Base-by-base conservation (phyloP, 2,888 invertebrate species). In the Zaprionus lineosus region DNA sequence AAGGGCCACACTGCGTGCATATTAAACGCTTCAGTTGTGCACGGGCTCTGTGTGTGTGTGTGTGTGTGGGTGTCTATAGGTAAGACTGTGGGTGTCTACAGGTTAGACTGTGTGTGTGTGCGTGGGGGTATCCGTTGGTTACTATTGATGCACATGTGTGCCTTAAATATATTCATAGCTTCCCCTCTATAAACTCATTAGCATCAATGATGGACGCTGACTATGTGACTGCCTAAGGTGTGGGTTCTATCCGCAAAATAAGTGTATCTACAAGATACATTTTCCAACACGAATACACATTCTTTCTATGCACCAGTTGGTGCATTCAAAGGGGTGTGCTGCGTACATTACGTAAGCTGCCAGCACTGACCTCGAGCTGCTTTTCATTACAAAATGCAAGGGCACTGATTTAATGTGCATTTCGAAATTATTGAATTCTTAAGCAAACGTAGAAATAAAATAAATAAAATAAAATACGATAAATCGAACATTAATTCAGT, bases 111-210 rank as follows among this genome's bases (percentile, higher is more conserved):
- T 44, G 34, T 48, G 6, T 3, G 21, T 7, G 24, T 12, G 3
- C 37, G 19, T 36, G 33, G 12, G 24, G 15, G 26, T 31, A 6
- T 37, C 16, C 15, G 31, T 24, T n/a, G n/a, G 19, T 33, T 34
- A 19, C 9, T 18, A 7, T 39, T 31, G 15, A 1, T n/a, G 28
- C 18, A 26, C 18, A 36, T 34, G 37, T 15, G 37, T 51, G 44
- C 36, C 26, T 9, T 29, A 63, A 78, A 82, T 82, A 37, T 78
- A 73, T 81, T 74, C 66, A 69, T 77, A 55, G 72, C 67, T 72
- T 69, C 65, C 74, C 71, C 61, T 65, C 44, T 76, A 72, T 65
- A 71, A 69, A n/a, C 58, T 74, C 64, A 81, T 71, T 71, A 74
- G 59, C 67, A 59, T 70, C 43, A 48, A 50, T 55, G 64, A 52